These are phyloP conservation scores for Pachypeltis micranthus DNA, from an alignment of 1,140 invertebrate species.

Conservation along the genomic window DNA sequence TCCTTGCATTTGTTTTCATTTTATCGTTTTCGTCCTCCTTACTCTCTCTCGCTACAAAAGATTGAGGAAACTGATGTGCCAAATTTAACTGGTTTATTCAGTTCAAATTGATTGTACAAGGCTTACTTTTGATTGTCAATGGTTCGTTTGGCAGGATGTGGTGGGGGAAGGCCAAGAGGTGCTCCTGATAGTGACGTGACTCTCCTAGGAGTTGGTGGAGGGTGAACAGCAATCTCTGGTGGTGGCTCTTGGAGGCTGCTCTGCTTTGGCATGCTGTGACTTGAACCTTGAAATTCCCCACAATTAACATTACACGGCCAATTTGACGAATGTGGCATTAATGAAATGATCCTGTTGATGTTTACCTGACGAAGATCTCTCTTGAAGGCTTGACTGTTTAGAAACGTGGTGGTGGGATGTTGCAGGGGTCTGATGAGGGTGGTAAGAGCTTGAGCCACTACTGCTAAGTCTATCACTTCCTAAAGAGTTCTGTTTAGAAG, in stretches of 20 bases:
- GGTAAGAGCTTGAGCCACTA: background rate
- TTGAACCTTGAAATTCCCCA: too few species aligned
- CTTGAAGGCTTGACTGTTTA: background rate
- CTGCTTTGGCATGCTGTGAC: constrained; percentile 1
- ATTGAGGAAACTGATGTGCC: too few species aligned
- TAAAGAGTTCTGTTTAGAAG: background rate
- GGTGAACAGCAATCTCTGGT: constrained; percentile 17
- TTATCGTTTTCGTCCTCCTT: too few species aligned
- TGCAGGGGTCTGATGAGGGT: background rate
- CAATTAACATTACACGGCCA: too few species aligned
- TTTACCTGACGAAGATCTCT: background rate
- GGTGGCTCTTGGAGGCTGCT: constrained; percentile 13
- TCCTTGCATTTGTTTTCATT: too few species aligned
- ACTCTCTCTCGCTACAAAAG: too few species aligned
- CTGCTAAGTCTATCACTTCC: background rate
- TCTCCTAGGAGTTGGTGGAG: constrained; percentile 7
- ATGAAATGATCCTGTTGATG: too few species aligned
- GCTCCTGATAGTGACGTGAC: constrained; percentile 2
- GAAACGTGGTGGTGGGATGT: background rate
- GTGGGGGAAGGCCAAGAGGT: constrained; percentile 10
- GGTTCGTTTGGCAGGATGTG: constrained; percentile 11
- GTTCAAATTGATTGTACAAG: too few species aligned
- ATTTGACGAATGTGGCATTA: too few species aligned
- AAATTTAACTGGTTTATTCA: too few species aligned
- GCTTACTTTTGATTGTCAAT: constrained; percentile 1